Base-by-base conservation (phyloP, 2,797 vertebrate genomes). In the Antennarius maculatus region DNA sequence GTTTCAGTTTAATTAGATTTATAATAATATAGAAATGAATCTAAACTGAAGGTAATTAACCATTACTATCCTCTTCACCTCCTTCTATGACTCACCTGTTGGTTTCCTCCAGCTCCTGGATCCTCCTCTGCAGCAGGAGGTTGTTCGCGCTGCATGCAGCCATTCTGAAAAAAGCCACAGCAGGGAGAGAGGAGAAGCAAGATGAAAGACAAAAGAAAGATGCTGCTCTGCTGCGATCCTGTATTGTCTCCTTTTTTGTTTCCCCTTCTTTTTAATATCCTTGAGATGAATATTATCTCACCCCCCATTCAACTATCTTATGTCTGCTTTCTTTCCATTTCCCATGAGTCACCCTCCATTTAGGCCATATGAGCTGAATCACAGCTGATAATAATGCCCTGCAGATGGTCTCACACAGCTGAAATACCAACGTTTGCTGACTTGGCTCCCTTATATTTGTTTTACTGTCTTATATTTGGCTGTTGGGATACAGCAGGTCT, bases 41-140 rank as follows among this genome's bases (percentile, higher is more conserved):
- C 7, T 46, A 9, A 18, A 28, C 54, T 16, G 6, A 11, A 1
- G 34, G n/a, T 1, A 18, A 51, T 46, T 16, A 1, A 15, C 37
- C 7, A 16, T 16, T 43, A 27, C 18, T 54, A 37, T 42, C n/a
- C 28, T 45, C 14, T 31, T 3, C 29, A 27, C 15, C 10, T 65
- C 15, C 23, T 56, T 16, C 9, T 14, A 71, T 8, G 29, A 91
- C 96, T 94, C 87, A 97, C 97, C 90, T 92, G 88, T 98, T 99
- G 74, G 94, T 96, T 67, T 97, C 95, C 86, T 98, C 96, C 71
- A 99, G 69, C 67, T 94, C 93, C 41, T 95, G 80, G 69, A 99
- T 95, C 43, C 96, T 98, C 72, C 94, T 94, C 86, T 98, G 95
- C 58, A 98, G 91, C 76, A 97, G 90, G 64, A 96, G 92, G 88